Percentiles rank a stretch among this genome's conserved stretches.
phyloP scores from a whole-genome alignment of 2,888 invertebrate species.

The Leptinotarsa tumamoca region DNA sequence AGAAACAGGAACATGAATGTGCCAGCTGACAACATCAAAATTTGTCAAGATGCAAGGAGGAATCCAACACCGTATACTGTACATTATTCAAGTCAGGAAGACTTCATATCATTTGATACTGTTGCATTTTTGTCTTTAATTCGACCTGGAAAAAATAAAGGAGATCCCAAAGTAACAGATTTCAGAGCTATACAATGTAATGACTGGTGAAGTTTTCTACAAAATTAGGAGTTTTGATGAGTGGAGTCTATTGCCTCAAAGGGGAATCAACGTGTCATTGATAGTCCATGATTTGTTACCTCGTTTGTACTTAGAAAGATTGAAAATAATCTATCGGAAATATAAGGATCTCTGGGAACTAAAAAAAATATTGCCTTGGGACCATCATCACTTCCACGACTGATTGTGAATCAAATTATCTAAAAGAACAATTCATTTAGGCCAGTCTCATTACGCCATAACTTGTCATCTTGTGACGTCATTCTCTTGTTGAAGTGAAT shows the following conservation, averaged over 20 bases:
- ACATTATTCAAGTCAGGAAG: background rate
- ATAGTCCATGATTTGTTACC: background rate
- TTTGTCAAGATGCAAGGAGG: slow-evolving; percentile 20
- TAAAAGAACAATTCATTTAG: background rate
- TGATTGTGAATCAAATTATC: too few species aligned
- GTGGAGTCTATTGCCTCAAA: slow-evolving; percentile 14
- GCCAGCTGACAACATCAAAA: slow-evolving; percentile 18
- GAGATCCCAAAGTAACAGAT: slow-evolving; percentile 30
- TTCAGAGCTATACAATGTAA: slow-evolving; percentile 17
- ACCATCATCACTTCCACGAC: background rate
- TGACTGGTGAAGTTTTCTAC: slow-evolving; percentile 8
- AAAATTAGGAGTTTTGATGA: slow-evolving; percentile 12
- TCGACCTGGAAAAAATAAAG: slow-evolving; percentile 24
- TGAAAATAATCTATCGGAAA: background rate
- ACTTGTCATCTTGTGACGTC: background rate
- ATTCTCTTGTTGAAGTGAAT: too few species aligned
- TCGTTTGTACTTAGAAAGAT: background rate
- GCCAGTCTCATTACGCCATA: background rate
- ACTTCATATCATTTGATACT: background rate
- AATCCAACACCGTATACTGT: background rate
- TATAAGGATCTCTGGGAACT: slow-evolving; percentile 9
- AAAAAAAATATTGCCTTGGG: slow-evolving; percentile 15
- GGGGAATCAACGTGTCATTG: background rate
- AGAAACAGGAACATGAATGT: slow-evolving; percentile 14
- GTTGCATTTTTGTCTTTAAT: slow-evolving; percentile 22